phyloP scores from a whole-genome alignment of 2,797 vertebrate genomes.

The Spondyliosoma cantharus region DNA sequence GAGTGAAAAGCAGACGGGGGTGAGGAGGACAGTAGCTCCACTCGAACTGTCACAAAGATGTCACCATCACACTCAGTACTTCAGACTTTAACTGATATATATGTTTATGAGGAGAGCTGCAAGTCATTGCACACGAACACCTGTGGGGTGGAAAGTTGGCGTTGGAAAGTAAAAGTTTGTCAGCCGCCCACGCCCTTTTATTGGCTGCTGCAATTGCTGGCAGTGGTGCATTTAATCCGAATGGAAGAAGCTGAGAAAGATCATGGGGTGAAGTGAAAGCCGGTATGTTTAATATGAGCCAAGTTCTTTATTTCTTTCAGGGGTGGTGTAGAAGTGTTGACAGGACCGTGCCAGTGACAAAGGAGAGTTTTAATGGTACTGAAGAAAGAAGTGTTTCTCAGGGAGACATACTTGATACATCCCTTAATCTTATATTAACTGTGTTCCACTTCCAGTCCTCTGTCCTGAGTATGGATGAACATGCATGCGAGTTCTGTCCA shows the following conservation, averaged over 20 bases:
- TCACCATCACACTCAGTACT: conserved; percentile 46
- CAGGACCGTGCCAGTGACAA: conserved; percentile 49
- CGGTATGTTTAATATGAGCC: conserved; percentile 60
- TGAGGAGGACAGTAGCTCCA: conserved; percentile 43
- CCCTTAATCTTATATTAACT: conserved; percentile 67
- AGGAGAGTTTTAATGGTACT: conserved; percentile 66
- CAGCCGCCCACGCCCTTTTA: conserved; percentile 32
- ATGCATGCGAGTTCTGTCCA: conserved; percentile 61
- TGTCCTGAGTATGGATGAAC: conserved; percentile 49
- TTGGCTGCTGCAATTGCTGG: conserved; percentile 39
- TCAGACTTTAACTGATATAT: conserved; percentile 25
- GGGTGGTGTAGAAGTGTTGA: conserved; percentile 22
- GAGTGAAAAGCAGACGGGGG: conserved; percentile 10
- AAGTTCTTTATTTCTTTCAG: conserved; percentile 19
- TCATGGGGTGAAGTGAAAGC: conserved; percentile 39
- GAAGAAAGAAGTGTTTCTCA: conserved; percentile 77
- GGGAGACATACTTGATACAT: conserved; percentile 82
- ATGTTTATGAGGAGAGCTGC: conserved; percentile 6
- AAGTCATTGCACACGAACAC: conserved; percentile 38
- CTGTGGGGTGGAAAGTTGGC: conserved; percentile 54
- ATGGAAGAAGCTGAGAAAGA: conserved; percentile 35
- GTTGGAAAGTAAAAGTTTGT: conserved; percentile 43
- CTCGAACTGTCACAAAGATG: conserved; percentile 57
- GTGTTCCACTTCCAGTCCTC: conserved; percentile 48
- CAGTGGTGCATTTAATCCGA: conserved; percentile 23